Percentiles rank a stretch among this genome's conserved stretches.
Conservation (phyloP, 2,113 vertebrate species). For the Condylura cristata region DNA sequence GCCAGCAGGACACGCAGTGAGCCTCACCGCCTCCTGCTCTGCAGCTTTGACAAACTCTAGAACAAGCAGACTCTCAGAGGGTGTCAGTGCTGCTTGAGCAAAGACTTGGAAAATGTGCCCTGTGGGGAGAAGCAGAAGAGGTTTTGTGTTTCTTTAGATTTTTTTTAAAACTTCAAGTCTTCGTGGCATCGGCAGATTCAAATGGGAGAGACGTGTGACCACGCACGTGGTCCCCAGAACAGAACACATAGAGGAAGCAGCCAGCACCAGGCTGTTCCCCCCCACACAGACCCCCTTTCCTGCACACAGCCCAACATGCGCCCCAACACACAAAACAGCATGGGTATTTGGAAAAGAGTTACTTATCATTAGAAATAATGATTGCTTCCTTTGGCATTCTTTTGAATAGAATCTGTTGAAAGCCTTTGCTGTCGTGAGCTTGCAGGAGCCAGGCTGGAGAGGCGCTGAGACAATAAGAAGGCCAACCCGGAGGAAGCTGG, state of each 20-base stretch:
- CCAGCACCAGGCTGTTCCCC: fast-evolving
- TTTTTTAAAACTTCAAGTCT: neutral
- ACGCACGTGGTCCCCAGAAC: neutral
- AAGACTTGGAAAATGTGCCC: neutral
- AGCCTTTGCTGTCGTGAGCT: neutral
- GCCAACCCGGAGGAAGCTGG: no score
- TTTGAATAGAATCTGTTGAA: neutral
- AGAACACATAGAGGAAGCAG: neutral
- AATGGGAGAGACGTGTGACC: neutral
- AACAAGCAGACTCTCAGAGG: neutral
- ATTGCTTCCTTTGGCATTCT: neutral
- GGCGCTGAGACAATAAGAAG: neutral
- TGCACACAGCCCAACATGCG: neutral
- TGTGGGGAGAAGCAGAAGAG: neutral
- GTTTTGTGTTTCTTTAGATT: neutral
- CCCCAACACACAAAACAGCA: neutral
- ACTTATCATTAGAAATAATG: slow-evolving; percentile 43
- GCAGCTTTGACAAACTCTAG: neutral
- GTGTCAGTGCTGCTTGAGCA: neutral
- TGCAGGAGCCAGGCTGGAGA: neutral
- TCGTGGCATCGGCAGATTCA: neutral
- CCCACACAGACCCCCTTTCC: neutral
- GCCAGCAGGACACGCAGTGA: neutral
- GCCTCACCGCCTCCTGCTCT: neutral
- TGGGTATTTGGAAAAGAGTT: neutral